These are phyloP conservation scores for Pherbina coryleti DNA, from an alignment of 2,888 invertebrate species.

Conservation along the genomic window DNA sequence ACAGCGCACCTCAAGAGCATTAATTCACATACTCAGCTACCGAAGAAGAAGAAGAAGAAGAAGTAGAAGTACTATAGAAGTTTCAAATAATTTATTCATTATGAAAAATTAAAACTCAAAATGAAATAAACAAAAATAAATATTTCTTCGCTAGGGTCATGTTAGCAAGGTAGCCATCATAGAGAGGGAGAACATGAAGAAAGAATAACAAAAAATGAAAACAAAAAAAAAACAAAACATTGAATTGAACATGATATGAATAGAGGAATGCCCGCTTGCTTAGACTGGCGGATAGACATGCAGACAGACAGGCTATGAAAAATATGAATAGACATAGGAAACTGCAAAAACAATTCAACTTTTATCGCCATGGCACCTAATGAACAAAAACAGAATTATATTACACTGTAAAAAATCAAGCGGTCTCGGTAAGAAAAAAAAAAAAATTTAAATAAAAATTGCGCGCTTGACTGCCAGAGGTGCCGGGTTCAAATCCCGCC, in stretches of 20 bases:
- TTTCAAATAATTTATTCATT: not conserved
- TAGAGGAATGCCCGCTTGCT: slow-evolving; percentile 46
- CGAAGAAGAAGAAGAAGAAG: not conserved
- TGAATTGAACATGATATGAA: slow-evolving; percentile 21
- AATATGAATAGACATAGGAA: not conserved
- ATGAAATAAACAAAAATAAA: not conserved
- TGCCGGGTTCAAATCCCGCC: too few relatives aligned
- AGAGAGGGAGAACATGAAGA: not conserved
- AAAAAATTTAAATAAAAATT: too few relatives aligned
- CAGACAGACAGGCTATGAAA: not conserved
- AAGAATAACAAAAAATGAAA: not conserved
- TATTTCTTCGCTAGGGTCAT: not conserved
- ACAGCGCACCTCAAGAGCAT: too few relatives aligned
- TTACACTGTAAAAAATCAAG: too few relatives aligned
- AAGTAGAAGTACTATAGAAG: not conserved
- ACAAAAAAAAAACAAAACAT: not conserved
- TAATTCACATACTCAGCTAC: too few relatives aligned
- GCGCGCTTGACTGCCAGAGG: too few relatives aligned
- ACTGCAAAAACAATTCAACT: not conserved
- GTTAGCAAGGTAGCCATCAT: not conserved
- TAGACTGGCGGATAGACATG: slow-evolving; percentile 14
- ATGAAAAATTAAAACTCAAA: not conserved
- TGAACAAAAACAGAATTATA: not conserved
- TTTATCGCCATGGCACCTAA: not conserved
- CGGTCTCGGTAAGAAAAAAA: too few relatives aligned